A percentile compares a stretch with the other conserved stretches of the same genome.
Evolutionary conservation across 1,140 invertebrate genomes (phyloP).

Genomic region (Conus betulinus): DNA sequence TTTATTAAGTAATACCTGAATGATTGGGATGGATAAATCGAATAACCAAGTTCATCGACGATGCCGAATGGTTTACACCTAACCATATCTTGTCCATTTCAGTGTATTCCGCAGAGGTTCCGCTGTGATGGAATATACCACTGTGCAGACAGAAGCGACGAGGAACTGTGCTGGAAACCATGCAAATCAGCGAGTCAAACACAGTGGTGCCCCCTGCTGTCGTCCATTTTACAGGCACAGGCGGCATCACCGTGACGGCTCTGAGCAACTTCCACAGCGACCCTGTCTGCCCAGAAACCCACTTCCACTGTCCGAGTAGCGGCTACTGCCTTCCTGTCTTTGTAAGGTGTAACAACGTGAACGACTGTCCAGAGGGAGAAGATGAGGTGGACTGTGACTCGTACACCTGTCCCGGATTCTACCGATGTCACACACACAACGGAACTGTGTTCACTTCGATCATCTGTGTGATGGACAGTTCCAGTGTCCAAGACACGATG

Average conservation of each 20-base stretch:
- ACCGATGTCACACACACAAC: background rate
- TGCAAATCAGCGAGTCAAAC: background rate
- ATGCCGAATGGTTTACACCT: too few relatives aligned
- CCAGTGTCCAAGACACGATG: conserved; percentile 14
- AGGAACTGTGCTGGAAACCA: background rate
- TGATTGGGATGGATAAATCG: too few relatives aligned
- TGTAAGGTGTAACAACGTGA: conserved; percentile 15
- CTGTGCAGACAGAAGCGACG: background rate
- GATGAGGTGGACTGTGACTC: conserved; percentile 11
- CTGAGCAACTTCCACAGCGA: background rate
- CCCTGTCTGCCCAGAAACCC: background rate
- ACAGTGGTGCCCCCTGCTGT: background rate
- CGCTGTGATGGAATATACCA: background rate
- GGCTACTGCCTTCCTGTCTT: conserved; percentile 3
- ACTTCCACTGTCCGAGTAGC: conserved; percentile 3
- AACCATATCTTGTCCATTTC: background rate
- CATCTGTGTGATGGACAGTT: conserved; percentile 19
- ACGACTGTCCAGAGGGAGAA: conserved; percentile 11
- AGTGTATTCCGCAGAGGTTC: background rate
- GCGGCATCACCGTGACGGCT: background rate
- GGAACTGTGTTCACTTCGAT: background rate
- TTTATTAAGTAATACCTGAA: too few relatives aligned
- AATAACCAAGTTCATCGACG: too few relatives aligned
- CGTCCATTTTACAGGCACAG: background rate
- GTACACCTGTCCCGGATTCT: conserved; percentile 26